Base-by-base conservation (phyloP, 2,797 vertebrate genomes). In the Craterocephalus amniculus region DNA sequence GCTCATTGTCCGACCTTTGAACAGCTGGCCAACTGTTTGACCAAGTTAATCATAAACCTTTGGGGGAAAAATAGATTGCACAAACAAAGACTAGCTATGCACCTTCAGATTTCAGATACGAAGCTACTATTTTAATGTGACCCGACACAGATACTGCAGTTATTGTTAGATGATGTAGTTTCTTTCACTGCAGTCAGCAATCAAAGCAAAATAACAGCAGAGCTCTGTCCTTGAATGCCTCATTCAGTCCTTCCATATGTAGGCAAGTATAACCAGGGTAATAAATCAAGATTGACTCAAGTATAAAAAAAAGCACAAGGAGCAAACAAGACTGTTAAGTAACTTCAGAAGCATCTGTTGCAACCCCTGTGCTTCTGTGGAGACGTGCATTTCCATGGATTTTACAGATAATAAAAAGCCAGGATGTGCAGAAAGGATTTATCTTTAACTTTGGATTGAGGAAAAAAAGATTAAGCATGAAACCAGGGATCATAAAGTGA, bases 31-130 rank as follows among this genome's bases (percentile, higher is more conserved):
- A 4, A 55, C 72, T 89, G 78, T 87, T 81, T 71, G 69, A 76
- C 29, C 14, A 18, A 22, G 90, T 90, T 92, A 90, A 90, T 91
- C 38, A 91, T 91, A 51, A 90, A 88, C 83, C 18, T 0, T 48
- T 70, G 1, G 18, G 26, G 1, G 4, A 9, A 54, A 29, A 34
- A 52, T 36, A 54, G 58, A 62, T 63, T 1, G 43, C 54, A 73
- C 31, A 68, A 61, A 78, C 65, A 67, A 75, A 81, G 80, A 18
- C 29, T 18, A 66, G 35, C n/a, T 40, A 1, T 32, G 32, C 18
- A 5, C 57, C 61, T 68, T 56, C 24, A 2, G 10, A 40, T 27
- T 40, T 22, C 11, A 38, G 31, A 32, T 4, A 29, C 16, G 31
- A n/a, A n/a, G 27, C 51, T 56, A 29, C 20, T 0, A 4, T 57